Evolutionary conservation across 2,888 invertebrate genomes (phyloP).

Genomic region (Acanthosepion esculentum): DNA sequence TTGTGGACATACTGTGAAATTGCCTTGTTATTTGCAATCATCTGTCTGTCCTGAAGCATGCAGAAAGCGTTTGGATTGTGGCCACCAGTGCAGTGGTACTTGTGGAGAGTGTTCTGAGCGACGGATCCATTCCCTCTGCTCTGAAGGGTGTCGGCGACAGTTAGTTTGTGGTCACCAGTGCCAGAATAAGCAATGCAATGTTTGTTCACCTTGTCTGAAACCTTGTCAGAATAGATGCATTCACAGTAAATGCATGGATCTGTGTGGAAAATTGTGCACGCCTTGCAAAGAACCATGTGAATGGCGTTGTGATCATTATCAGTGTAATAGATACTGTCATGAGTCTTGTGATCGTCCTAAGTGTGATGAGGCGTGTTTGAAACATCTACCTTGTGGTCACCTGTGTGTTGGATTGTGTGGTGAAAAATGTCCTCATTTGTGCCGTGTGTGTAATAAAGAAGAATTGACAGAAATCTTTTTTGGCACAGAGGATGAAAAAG

Average conservation of each 20-base stretch:
- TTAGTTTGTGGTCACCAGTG: conserved; percentile 77
- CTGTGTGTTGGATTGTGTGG: conserved; percentile 82
- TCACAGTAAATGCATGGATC: conserved; percentile 67
- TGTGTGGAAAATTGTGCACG: conserved; percentile 68
- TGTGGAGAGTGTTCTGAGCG: conserved; percentile 79
- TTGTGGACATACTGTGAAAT: background rate
- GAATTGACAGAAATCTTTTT: conserved; percentile 73
- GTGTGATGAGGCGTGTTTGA: conserved; percentile 72
- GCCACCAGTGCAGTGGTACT: conserved; percentile 66
- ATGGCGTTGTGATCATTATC: conserved; percentile 70
- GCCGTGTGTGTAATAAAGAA: conserved; percentile 78
- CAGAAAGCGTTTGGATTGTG: conserved; percentile 59
- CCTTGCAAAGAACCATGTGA: conserved; percentile 72
- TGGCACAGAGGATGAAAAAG: conserved; percentile 78
- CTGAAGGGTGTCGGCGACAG: conserved; percentile 77
- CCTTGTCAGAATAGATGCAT: conserved; percentile 72
- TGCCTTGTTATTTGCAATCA: background rate
- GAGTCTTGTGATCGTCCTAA: conserved; percentile 73
- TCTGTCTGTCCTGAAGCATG: conserved; percentile 59
- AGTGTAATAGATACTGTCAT: conserved; percentile 70
- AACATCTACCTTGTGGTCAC: conserved; percentile 78
- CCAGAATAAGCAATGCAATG: conserved; percentile 66
- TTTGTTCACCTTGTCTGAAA: conserved; percentile 73
- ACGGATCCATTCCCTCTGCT: conserved; percentile 80
- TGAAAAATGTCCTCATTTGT: conserved; percentile 82